These are phyloP conservation scores for Telmatochromis brichardi DNA, from an alignment of 2,113 vertebrate genomes.

Conservation along the genomic window DNA sequence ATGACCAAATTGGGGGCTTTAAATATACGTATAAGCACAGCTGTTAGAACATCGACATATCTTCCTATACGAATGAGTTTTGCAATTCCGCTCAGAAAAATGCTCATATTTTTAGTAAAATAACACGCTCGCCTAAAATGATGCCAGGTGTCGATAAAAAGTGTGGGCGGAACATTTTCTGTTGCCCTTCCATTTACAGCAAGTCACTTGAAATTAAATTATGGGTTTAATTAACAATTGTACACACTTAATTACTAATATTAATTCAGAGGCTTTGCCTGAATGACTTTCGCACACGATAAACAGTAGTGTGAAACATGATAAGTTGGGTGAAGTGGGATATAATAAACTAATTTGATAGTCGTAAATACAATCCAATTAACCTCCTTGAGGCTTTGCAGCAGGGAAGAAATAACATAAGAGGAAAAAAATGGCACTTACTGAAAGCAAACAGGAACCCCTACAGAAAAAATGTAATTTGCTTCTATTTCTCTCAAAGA, in stretches of 20 bases:
- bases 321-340: slow-evolving; percentile 39
- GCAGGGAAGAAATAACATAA: slow-evolving; percentile 5
- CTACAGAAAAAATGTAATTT: not conserved
- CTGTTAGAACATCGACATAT: not conserved
- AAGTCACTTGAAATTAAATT: slow-evolving; percentile 38
- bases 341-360: slow-evolving; percentile 27
- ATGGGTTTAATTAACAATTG: slow-evolving; percentile 49
- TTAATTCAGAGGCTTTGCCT: slow-evolving; percentile 9
- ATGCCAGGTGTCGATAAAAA: not conserved
- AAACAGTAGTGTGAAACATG: slow-evolving; percentile 36
- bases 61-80: not conserved
- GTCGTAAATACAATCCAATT: slow-evolving; percentile 48
- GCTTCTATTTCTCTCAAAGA: not conserved
- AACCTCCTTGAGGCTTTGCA: slow-evolving; percentile 26
- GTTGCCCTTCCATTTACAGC: not conserved
- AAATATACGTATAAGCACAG: not conserved
- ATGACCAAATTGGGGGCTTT: not conserved
- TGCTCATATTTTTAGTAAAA: not conserved
- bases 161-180: not conserved
- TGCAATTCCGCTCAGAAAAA: not conserved
- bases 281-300: slow-evolving; percentile 38
- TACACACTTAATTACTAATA: slow-evolving; percentile 41
- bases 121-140: not conserved
- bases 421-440: not conserved
- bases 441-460: not conserved